Evolutionary conservation across 2,797 vertebrate genomes (phyloP), one percentile per base, ranked within the genome.

Genomic region (Tinamus major): DNA sequence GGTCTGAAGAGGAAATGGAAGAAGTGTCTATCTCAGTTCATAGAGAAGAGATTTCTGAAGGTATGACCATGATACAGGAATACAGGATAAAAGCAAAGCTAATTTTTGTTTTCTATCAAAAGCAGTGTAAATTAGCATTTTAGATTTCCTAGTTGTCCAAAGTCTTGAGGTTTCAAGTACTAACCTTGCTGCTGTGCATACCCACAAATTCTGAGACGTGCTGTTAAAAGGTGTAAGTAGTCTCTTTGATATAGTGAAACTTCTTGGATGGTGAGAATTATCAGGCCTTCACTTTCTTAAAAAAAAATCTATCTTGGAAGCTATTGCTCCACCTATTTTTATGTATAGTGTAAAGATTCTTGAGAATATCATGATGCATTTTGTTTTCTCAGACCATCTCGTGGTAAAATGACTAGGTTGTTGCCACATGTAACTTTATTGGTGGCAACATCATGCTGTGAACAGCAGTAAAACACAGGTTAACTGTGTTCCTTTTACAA

Each of bases 1-100:
- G 98, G 98, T 59, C 90, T 89, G 98, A 98, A 85, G 97, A 97
- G 90, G 97, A 97, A 93, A 69, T 83, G 61, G 97, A 97, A 24
- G 97, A 97, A 92, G 92, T 69, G 4, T 93, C 81, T 69, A 33
- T 95, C 90, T 93, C 95, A 39, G 4, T 95, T 88, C 90, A 96
- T n/a, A 95, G 74, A 92, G 85, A 97, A 77, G 94, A 96, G 35
- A 70, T 97, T 87, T 96, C 96, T 81, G 91, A 96, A 97, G 97
- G 97, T 97, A 97, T 0, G 41, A 59, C 12, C n/a, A 70, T 33
- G 86, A 51, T 80, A 85, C 79, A 89, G 44, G 24, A 85, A 59
- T 37, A 68, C 2, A 72, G 48, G 29, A 6, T 44, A 87, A 87
- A 93, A 77, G 1, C 17, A 72, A 55, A 75, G 27, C 0, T 16